These are phyloP conservation scores for Phortica magna DNA, from an alignment of 2,888 invertebrate species.

Conservation along the genomic window DNA sequence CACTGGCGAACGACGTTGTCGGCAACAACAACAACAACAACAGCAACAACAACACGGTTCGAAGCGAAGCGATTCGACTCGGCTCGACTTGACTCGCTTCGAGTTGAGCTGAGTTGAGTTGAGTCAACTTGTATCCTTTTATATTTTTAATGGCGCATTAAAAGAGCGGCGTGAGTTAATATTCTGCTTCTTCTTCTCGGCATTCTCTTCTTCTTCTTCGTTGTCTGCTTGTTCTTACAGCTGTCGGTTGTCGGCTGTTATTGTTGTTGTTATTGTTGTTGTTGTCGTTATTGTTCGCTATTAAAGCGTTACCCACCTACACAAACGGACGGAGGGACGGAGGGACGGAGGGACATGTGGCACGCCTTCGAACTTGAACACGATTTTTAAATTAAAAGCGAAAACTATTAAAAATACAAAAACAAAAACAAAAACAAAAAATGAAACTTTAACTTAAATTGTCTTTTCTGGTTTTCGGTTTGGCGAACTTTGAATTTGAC, in stretches of 20 bases:
- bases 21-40: not conserved
- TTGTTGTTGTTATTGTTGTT: conserved; percentile 32
- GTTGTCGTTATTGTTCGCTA: conserved; percentile 44
- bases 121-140: not conserved
- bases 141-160: conserved; percentile 67
- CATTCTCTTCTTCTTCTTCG: not conserved
- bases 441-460: not conserved
- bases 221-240: not conserved
- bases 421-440: conserved; percentile 40
- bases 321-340: conserved; percentile 38
- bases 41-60: not conserved
- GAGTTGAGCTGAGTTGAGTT: not conserved
- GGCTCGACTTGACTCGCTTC: no score
- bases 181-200: not conserved
- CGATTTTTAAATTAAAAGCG: conserved; percentile 63
- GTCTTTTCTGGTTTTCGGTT: not conserved
- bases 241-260: not conserved
- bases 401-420: conserved; percentile 1
- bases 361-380: not conserved
- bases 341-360: no score
- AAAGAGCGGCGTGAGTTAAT: conserved; percentile 50
- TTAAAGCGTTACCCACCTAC: conserved; percentile 56
- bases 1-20: not conserved
- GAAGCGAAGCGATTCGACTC: no score
- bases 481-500: not conserved